phyloP scores from a whole-genome alignment of 2,113 vertebrate species.

The Alexandromys fortis region DNA sequence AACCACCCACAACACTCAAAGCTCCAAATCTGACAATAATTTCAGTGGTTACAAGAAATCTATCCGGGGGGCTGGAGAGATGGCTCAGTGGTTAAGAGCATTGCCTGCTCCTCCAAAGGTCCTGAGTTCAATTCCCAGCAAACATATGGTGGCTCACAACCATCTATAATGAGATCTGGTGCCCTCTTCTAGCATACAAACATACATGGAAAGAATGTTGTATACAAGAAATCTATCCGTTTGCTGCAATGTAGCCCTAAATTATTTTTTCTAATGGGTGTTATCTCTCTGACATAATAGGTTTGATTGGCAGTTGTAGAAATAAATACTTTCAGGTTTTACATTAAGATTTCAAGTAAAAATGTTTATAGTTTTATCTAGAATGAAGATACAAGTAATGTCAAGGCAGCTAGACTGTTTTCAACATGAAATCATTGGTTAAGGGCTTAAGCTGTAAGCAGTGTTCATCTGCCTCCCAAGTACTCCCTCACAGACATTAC shows the following conservation, averaged over 20 bases:
- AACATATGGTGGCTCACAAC: no score
- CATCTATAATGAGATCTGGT: no score
- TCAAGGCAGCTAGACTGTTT: slow-evolving; percentile 52
- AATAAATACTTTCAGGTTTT: slow-evolving; percentile 68
- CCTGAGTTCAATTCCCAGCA: no score
- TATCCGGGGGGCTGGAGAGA: no score
- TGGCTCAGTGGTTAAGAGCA: no score
- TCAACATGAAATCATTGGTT: slow-evolving; percentile 49
- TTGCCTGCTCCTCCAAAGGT: no score
- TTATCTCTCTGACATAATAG: slow-evolving; percentile 44
- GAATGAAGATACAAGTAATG: slow-evolving; percentile 63
- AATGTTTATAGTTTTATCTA: slow-evolving; percentile 59
- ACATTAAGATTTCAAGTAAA: slow-evolving; percentile 59
- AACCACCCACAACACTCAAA: slow-evolving; percentile 23
- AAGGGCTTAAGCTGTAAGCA: slow-evolving; percentile 29
- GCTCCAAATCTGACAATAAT: slow-evolving; percentile 41
- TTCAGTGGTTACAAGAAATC: slow-evolving; percentile 47
- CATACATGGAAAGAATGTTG: no score
- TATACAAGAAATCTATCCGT: slow-evolving; percentile 56
- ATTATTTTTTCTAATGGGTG: slow-evolving; percentile 66
- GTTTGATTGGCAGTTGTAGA: slow-evolving; percentile 58
- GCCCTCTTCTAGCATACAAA: no score
- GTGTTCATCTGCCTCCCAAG: slow-evolving; percentile 41
- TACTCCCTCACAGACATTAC: slow-evolving; percentile 15
- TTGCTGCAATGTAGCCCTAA: slow-evolving; percentile 62